These are phyloP conservation scores for Rhinoderma darwinii DNA, from an alignment of 2,113 vertebrate genomes.

Conservation along the genomic window DNA sequence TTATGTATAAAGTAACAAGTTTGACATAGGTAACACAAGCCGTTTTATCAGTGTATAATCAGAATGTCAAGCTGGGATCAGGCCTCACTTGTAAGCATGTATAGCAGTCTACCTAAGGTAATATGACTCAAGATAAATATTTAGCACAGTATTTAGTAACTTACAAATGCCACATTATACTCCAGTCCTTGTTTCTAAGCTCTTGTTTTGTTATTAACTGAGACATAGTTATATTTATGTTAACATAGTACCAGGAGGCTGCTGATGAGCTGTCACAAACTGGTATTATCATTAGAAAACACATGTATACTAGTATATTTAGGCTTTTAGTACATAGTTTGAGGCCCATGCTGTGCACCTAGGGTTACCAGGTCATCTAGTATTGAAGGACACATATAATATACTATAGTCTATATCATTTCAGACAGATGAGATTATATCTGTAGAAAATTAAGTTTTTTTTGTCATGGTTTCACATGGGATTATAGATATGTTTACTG, in stretches of 20 bases:
- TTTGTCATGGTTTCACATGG: no score
- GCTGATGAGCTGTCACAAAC: constrained; percentile 18
- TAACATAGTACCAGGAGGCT: neutral
- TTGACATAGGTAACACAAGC: constrained; percentile 47
- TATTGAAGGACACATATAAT: neutral
- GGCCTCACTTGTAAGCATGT: constrained; percentile 24
- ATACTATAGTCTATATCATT: neutral
- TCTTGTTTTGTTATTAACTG: constrained; percentile 23
- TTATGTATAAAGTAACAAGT: constrained; percentile 53
- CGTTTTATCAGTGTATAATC: constrained; percentile 53
- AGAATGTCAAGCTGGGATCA: constrained; percentile 42
- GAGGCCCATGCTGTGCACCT: neutral
- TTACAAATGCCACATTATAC: constrained; percentile 49
- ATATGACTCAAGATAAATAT: constrained; percentile 47
- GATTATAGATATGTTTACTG: no score
- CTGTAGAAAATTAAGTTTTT: no score
- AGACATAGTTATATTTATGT: constrained; percentile 4
- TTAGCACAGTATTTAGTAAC: constrained; percentile 49
- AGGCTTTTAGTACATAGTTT: neutral
- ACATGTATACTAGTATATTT: neutral
- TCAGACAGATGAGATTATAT: neutral
- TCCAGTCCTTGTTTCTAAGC: neutral
- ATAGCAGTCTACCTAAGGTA: constrained; percentile 42
- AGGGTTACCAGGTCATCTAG: neutral
- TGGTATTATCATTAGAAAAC: constrained; percentile 7